phyloP scores from a whole-genome alignment of 2,888 invertebrate species.

The Temnothorax rugatulus region DNA sequence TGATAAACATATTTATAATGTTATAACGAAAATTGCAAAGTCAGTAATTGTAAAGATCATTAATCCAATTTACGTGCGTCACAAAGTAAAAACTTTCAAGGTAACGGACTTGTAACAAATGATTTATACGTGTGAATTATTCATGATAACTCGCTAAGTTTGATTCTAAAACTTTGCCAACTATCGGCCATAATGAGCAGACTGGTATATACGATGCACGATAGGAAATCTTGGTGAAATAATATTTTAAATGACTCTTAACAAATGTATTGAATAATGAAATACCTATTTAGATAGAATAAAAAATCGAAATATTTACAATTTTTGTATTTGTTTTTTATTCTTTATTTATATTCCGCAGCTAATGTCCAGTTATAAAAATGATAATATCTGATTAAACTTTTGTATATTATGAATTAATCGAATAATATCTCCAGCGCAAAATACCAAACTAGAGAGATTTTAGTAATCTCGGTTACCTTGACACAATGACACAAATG shows the following conservation, averaged over 20 bases:
- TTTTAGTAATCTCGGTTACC: constrained; percentile 66
- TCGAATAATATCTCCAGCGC: neutral
- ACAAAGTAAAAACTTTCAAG: constrained; percentile 28
- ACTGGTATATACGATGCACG: constrained; percentile 36
- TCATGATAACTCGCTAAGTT: neutral
- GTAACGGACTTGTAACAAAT: neutral
- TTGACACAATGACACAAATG: constrained; percentile 76
- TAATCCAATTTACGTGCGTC: constrained; percentile 20
- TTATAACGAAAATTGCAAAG: too few relatives aligned
- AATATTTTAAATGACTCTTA: neutral
- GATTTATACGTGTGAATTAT: constrained; percentile 24
- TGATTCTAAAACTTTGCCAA: too few relatives aligned
- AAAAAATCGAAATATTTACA: neutral
- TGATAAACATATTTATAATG: constrained; percentile 6
- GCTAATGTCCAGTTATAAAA: neutral
- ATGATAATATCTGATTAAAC: neutral
- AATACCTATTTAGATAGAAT: neutral
- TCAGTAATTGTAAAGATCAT: neutral
- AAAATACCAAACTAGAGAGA: neutral
- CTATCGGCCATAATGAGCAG: constrained; percentile 50
- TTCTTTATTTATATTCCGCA: neutral
- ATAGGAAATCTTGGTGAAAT: neutral
- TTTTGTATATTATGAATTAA: neutral
- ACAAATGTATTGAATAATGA: neutral
- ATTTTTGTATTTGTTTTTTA: neutral